Base-by-base conservation (phyloP, 2,113 vertebrate species). In the Isurus oxyrinchus region DNA sequence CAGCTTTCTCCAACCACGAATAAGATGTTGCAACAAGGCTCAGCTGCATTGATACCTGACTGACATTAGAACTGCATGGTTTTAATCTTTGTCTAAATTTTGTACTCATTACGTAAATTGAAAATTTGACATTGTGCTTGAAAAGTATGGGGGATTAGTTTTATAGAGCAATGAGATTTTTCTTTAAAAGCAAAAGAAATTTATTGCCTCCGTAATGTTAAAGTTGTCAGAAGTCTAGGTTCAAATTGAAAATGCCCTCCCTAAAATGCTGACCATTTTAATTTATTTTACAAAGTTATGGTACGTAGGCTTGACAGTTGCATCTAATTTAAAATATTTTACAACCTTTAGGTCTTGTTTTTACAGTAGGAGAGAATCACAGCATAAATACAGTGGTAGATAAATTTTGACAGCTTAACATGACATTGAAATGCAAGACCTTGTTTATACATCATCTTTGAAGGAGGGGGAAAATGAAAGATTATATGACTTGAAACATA, bases 391-490 rank as follows among this genome's bases (percentile, higher is more conserved):
- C 81, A 86, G 21, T 0, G 86, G 63, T 66, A 96, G 88, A 96
- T 19, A 97, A 96, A 16, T 0, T 0, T 96, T 96, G 94, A 95
- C 67, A 96, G 55, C 84, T 79, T 96, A 96, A 87, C 59, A 44
- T 79, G 96, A 59, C 97, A 97, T 97, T 96, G 96, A 25, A 97
- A 87, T 88, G 95, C 35, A n/a, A 96, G 0, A 96, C 97, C 96
- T 96, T 97, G 96, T 97, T 98, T 96, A 96, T 98, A 96, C 16
- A 97, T 97, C 97, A 96, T 81, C 96, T 96, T 97, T 96, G 97
- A 97, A 97, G 16, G 96, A 96, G 96, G 97, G 97, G 97, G 96
- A 97, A 97, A 97, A 97, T 97, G 97, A 97, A 97, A 97, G 97
- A 97, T 98, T 98, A 97, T 97, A 97, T 97, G 97, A 96, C 97